Base-by-base conservation (phyloP, 2,888 invertebrate species). In the Drosophila dives region DNA sequence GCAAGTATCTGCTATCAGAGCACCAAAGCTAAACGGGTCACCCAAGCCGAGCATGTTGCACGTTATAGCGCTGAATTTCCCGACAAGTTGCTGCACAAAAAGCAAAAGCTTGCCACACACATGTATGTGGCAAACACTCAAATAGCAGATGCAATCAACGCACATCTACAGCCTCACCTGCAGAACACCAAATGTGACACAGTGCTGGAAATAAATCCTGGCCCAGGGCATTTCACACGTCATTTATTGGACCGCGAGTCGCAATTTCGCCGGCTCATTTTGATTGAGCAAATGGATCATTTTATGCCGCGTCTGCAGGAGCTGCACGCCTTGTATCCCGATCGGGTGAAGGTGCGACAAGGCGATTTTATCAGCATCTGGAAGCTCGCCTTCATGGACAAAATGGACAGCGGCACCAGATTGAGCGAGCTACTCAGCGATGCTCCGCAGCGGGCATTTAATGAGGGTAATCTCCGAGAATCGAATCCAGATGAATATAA, bases 161-260 rank as follows among this genome's bases (percentile, higher is more conserved):
- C 87, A 26, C 67, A 84, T 2, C 48, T 93, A 7, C 82, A 81
- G 26, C 90, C 91, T 1, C 83, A 90, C 63, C 61, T 92, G 7
- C 59, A 73, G 7, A 55, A 74, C 8, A 72, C 77, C 23, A 51
- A 65, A 15, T 84, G 87, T 49, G 82, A 91, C 20, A 88, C 90
- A 0, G 77, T 92, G 4, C 33, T 95, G n/a, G 96, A 97, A 93
- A 93, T 95, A 0, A 96, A 95, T 92, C 95, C 96, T 1, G 96
- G 96, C 0, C 92, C 95, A 49, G 96, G 96, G 0, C 91, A 95
- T 26, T 91, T 96, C 56, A 95, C 95, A 2, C 75, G 84, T 0
- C 91, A 94, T 76, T 93, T 95, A 79, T 89, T 97, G 38, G 91
- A 96, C 6, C 88, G 94, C 10, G 91, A 91, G 75, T 77, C 79